Conservation (phyloP, 2,797 vertebrate genomes). For the Channallabes apus region DNA sequence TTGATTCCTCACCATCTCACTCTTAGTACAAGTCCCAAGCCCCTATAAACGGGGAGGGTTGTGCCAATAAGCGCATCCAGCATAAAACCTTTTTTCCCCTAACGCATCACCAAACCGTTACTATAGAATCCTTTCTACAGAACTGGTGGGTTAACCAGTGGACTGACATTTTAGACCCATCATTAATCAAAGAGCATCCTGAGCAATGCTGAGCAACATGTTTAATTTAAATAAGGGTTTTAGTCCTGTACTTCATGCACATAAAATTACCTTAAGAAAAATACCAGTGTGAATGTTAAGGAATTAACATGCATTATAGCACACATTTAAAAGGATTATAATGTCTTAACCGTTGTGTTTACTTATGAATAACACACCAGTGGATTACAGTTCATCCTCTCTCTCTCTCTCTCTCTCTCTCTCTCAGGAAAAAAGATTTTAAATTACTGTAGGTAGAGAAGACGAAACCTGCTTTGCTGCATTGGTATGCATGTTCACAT, state of each 20-base stretch:
- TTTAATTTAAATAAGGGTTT: not conserved
- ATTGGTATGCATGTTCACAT: not conserved
- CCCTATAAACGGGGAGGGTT: too few relatives aligned
- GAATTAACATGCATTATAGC: not conserved
- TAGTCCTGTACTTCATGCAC: too few relatives aligned
- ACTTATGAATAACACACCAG: not conserved
- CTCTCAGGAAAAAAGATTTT: not conserved
- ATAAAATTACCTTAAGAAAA: not conserved
- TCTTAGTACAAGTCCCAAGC: too few relatives aligned
- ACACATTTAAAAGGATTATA: not conserved
- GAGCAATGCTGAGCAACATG: not conserved
- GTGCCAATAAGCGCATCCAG: too few relatives aligned
- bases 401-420: too few relatives aligned
- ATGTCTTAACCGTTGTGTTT: not conserved
- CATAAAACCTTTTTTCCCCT: too few relatives aligned
- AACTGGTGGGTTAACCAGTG: too few relatives aligned
- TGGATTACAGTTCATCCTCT: not conserved
- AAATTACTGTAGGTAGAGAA: not conserved
- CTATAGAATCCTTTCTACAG: too few relatives aligned
- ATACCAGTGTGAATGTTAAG: not conserved
- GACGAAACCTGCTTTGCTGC: not conserved
- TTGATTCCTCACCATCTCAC: too few relatives aligned
- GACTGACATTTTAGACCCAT: too few relatives aligned
- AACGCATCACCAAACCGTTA: too few relatives aligned
- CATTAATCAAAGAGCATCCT: too few relatives aligned